Conservation (phyloP, 2,113 vertebrate genomes). For the Heptranchias perlo region DNA sequence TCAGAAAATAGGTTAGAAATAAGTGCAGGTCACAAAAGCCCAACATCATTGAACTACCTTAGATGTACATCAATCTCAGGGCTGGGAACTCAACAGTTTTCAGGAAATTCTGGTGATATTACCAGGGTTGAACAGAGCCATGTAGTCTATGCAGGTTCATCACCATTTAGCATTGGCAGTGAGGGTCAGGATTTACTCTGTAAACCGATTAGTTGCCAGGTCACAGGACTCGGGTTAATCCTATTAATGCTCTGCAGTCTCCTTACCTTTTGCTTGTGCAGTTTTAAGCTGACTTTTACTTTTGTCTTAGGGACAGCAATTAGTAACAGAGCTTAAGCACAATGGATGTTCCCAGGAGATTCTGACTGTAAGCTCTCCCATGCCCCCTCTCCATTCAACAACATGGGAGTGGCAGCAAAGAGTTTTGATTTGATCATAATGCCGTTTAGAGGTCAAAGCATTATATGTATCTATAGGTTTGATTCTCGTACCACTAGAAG, state of each 20-base stretch:
- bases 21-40: neutral
- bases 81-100: neutral
- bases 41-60: neutral
- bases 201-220: neutral
- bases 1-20: neutral
- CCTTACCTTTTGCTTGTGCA: neutral
- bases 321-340: neutral
- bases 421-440: neutral
- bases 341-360: neutral
- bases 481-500: neutral
- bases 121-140: neutral
- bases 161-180: neutral
- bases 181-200: neutral
- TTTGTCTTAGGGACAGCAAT: too few relatives aligned
- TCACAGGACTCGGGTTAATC: neutral
- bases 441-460: neutral
- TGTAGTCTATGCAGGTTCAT: neutral
- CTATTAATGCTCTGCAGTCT: neutral
- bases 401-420: neutral
- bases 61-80: neutral
- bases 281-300: neutral
- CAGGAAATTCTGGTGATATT: neutral
- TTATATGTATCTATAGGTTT: neutral
- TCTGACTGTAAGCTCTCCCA: neutral
- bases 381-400: neutral